Percentiles rank a stretch among this genome's conserved stretches.
Conservation (phyloP, 2,113 vertebrate genomes). For the Spheniscus mendiculus region DNA sequence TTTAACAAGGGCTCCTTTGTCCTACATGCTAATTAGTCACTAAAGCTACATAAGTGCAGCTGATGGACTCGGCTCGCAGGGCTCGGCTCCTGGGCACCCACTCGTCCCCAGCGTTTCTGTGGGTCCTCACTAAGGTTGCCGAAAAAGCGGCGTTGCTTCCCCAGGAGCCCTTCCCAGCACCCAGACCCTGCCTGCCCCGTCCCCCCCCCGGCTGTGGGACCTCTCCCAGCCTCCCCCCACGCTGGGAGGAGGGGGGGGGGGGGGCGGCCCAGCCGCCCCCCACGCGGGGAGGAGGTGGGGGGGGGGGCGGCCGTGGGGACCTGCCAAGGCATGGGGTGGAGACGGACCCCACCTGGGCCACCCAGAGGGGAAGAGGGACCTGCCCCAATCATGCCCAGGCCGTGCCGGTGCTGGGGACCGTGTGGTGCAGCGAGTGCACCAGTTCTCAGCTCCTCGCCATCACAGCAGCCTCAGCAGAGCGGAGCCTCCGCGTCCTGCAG, state of each 20-base stretch:
- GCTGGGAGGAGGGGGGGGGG: neutral
- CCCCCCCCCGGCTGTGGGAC: no score
- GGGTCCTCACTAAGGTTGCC: neutral
- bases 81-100: neutral
- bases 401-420: no score
- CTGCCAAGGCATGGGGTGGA: no score
- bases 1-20: neutral
- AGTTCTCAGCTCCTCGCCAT: neutral
- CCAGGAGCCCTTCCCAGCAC: neutral
- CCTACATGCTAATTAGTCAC: neutral
- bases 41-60: neutral
- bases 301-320: neutral
- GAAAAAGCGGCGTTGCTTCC: neutral
- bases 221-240: neutral
- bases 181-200: neutral
- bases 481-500: no score
- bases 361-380: neutral
- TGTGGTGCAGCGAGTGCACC: rapidly evolving
- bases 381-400: neutral
- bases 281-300: neutral
- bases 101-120: rapidly evolving
- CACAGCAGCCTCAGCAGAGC: neutral
- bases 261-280: no score
- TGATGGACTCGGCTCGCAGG: rapidly evolving
- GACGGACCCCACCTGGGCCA: no score